phyloP scores from a whole-genome alignment of 2,113 vertebrate species.

The crab-eating macaque (Macaca fascicularis) region DNA sequence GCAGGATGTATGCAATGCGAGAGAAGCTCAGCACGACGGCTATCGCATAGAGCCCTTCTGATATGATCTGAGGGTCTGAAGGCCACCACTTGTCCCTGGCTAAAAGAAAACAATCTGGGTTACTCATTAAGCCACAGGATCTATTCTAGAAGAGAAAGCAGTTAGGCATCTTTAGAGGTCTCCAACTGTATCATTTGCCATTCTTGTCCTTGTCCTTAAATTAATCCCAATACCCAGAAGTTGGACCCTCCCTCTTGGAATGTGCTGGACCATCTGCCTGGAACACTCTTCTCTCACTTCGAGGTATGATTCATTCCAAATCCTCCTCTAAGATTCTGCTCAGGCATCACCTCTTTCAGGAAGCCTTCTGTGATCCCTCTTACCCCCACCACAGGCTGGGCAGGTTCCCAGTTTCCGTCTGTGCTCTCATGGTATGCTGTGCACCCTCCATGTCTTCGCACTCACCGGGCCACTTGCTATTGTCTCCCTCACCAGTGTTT shows the following conservation, averaged over 20 bases:
- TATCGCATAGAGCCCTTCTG: slow-evolving; percentile 97
- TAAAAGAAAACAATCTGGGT: slow-evolving; percentile 80
- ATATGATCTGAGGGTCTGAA: slow-evolving; percentile 98
- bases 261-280: not conserved
- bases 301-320: not conserved
- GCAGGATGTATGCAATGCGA: slow-evolving; percentile 97
- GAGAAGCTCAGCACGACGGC: slow-evolving; percentile 98
- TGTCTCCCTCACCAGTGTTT: not conserved
- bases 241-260: not conserved
- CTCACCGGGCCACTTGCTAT: not conserved
- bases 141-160: not conserved
- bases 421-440: not conserved
- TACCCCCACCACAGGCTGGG: not conserved
- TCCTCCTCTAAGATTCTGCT: not conserved
- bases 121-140: not conserved
- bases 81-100: slow-evolving; percentile 99
- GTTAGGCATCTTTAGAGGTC: not conserved
- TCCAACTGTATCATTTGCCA: not conserved
- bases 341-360: not conserved
- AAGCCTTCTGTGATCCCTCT: not conserved
- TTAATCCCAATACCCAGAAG: not conserved
- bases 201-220: not conserved
- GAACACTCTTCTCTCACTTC: not conserved
- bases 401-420: not conserved
- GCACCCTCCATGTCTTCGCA: rapidly evolving